Conservation (phyloP, 2,113 vertebrate genomes). For the Dromaius novaehollandiae region DNA sequence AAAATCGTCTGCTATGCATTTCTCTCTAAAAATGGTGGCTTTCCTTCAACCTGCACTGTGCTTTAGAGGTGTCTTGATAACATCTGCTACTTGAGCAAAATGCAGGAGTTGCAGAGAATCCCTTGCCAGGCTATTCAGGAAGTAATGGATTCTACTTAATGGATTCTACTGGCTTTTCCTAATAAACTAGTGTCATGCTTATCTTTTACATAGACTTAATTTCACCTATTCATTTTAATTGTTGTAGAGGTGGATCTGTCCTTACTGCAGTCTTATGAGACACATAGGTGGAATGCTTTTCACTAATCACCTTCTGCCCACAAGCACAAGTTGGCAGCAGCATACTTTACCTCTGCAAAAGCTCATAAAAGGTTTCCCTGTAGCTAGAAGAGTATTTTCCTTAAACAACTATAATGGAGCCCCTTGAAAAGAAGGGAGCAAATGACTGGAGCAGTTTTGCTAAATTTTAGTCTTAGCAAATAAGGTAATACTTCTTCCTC, state of each 20-base stretch:
- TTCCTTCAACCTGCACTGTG: neutral
- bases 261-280: neutral
- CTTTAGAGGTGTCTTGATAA: neutral
- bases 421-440: neutral
- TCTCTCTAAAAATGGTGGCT: neutral
- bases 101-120: neutral
- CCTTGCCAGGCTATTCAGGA: neutral
- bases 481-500: neutral
- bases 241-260: neutral
- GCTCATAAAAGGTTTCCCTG: neutral
- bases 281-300: neutral
- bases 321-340: neutral
- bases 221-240: neutral
- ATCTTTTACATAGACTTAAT: neutral
- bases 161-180: neutral
- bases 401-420: neutral
- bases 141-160: neutral
- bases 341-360: neutral
- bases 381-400: neutral
- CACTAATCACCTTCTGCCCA: neutral
- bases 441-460: neutral
- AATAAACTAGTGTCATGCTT: neutral
- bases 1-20: rapidly evolving
- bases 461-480: neutral
- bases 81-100: neutral